phyloP scores from a whole-genome alignment of 2,113 vertebrate species.

The Lynx canadensis region DNA sequence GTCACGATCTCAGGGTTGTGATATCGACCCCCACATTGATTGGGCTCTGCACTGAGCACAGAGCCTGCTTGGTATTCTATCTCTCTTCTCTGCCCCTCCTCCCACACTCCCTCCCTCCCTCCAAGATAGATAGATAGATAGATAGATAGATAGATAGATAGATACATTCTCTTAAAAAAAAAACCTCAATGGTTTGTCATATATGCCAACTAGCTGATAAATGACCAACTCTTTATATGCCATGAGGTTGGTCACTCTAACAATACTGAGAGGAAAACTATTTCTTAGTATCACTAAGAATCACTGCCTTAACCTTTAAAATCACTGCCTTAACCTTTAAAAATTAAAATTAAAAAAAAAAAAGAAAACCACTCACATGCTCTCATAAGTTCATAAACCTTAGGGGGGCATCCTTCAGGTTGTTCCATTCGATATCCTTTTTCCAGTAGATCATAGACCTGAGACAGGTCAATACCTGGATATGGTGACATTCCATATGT shows the following conservation, averaged over 20 bases:
- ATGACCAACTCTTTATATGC: not conserved
- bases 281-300: not conserved
- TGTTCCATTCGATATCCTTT: constrained; percentile 99
- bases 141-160: too few relatives aligned
- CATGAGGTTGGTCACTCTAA: not conserved
- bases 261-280: not conserved
- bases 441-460: constrained; percentile 98
- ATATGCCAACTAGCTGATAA: not conserved
- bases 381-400: constrained; percentile 99
- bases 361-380: constrained; percentile 92
- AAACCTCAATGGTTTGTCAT: not conserved
- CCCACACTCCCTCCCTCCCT: too few relatives aligned
- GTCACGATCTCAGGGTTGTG: too few relatives aligned
- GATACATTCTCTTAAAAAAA: too few relatives aligned
- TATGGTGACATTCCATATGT: constrained; percentile 99
- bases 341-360: constrained; percentile 44
- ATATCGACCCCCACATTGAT: too few relatives aligned
- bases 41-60: too few relatives aligned
- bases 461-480: constrained; percentile 98
- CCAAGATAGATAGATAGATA: too few relatives aligned
- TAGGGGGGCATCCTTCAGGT: constrained; percentile 97
- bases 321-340: not conserved
- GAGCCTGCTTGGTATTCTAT: too few relatives aligned
- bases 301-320: constrained; percentile 4
- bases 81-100: too few relatives aligned